phyloP scores from a whole-genome alignment of 2,888 invertebrate species.

The Biston betularia region DNA sequence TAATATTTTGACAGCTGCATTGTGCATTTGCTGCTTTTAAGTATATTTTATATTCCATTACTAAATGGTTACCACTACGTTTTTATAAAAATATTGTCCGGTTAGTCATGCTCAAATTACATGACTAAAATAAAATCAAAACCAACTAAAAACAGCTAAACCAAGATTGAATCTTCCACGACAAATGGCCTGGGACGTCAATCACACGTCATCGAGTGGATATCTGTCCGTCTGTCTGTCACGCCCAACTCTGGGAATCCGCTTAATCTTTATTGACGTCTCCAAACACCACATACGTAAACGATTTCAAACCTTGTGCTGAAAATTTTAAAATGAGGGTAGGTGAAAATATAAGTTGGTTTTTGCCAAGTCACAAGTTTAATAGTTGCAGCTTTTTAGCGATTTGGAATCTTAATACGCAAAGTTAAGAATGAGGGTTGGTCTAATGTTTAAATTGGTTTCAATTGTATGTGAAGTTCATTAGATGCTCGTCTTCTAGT shows the following conservation, averaged over 20 bases:
- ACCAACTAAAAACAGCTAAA: conserved; percentile 24
- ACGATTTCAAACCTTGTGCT: conserved; percentile 27
- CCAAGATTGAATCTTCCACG: conserved; percentile 39
- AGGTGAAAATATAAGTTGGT: neutral
- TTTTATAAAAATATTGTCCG: no score
- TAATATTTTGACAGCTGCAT: no score
- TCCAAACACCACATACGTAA: conserved; percentile 13
- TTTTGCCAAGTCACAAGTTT: conserved; percentile 4
- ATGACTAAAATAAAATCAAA: conserved; percentile 3
- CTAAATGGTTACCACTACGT: no score
- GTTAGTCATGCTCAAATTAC: neutral
- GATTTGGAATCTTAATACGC: conserved; percentile 12
- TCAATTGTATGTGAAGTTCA: conserved; percentile 42
- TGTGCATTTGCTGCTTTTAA: no score
- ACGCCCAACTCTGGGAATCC: conserved; percentile 58
- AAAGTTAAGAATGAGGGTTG: conserved; percentile 5
- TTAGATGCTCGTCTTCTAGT: conserved; percentile 45
- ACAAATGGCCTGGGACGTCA: conserved; percentile 57
- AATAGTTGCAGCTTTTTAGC: neutral
- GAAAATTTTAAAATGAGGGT: conserved; percentile 16
- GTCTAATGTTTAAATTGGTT: conserved; percentile 3
- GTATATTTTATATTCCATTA: no score
- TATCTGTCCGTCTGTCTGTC: conserved; percentile 61
- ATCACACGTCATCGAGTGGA: conserved; percentile 67
- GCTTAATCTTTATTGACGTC: conserved; percentile 74